A percentile compares a stretch with the other conserved stretches of the same genome.
phyloP scores from a whole-genome alignment of 2,797 vertebrate genomes.

The Rallus crepitans region DNA sequence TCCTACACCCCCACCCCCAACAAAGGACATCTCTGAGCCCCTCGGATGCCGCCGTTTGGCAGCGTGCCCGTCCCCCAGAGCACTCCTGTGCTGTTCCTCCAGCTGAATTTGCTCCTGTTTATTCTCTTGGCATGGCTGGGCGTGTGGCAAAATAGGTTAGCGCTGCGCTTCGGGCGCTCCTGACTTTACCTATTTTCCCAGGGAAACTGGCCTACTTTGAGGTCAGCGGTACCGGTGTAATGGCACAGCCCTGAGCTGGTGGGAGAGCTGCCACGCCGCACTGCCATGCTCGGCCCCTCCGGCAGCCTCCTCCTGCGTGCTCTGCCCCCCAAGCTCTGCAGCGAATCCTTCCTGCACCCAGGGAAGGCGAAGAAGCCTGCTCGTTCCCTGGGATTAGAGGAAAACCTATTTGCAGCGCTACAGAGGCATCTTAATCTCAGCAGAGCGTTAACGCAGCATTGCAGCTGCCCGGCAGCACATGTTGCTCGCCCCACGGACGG shows the following conservation, averaged over 20 bases:
- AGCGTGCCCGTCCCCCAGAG: background rate
- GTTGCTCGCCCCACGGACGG: background rate
- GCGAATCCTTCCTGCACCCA: background rate
- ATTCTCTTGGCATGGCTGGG: background rate
- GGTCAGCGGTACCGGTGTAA: background rate
- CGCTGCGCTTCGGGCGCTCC: constrained; percentile 36
- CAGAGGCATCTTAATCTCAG: accelerated
- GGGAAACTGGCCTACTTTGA: constrained; percentile 77
- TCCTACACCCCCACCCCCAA: background rate
- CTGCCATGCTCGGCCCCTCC: background rate
- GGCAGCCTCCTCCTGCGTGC: background rate
- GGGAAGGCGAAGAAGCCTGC: background rate
- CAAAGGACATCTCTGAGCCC: background rate
- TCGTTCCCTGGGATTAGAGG: background rate
- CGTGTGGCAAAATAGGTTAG: constrained; percentile 67
- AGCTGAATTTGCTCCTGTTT: background rate
- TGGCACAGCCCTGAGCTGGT: background rate
- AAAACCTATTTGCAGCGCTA: background rate
- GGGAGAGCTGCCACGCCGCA: background rate
- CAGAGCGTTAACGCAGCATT: accelerated
- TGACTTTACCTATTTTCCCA: constrained; percentile 62
- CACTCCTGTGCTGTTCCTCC: accelerated
- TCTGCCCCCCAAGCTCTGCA: background rate
- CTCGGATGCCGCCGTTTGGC: background rate
- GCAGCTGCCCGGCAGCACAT: accelerated